Base-by-base conservation (phyloP, 1,140 invertebrate species). In the Latrodectus geometricus region DNA sequence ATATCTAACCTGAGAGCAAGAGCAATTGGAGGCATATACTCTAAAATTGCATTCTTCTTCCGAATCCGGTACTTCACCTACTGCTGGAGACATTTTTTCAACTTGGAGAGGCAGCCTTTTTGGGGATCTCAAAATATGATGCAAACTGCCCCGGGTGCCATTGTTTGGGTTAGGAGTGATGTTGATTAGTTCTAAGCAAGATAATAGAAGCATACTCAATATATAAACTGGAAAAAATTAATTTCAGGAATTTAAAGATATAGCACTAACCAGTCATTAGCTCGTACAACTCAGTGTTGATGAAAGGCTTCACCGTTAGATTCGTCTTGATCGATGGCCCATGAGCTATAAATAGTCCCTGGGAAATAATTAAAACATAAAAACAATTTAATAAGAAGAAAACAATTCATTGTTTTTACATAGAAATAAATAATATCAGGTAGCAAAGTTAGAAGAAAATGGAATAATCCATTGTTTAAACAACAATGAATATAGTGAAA, bases 281-380 rank as follows among this genome's bases (percentile, higher is more conserved):
- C 74, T 88, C 87, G 56, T 88, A 88, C 8, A 88, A 49, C 48
- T 88, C 87, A 14, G 79, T 77, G 49, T 88, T 88, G 14, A 84
- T 72, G 65, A 88, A 88, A 8, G 87, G 87, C 61, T 23, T 74
- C 0, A 23, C 50, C 4, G 20, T 66, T 9, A 54, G 17, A 48
- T 79, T 79, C 8, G 4, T 35, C 48, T 88, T 88, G 17, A 88
- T 77, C 7, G 87, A 78, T 73, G 81, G 87, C 5, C 87, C 87
- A 35, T 79, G 56, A 20, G 87, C 87, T n/a, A 88, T 61, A 35
- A 88, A 88, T 4, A 84, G 65, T 54, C 75, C 80, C 87, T 88
- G 48, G 66, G 79, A 72, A 74, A 66, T 49, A 5, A 35, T 1
- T 35, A 35, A 1, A 35, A 35, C 35, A 35, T 35, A 5, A 35